Evolutionary conservation across 2,113 vertebrate species (phyloP).

Genomic region (Coryphaenoides rupestris): DNA sequence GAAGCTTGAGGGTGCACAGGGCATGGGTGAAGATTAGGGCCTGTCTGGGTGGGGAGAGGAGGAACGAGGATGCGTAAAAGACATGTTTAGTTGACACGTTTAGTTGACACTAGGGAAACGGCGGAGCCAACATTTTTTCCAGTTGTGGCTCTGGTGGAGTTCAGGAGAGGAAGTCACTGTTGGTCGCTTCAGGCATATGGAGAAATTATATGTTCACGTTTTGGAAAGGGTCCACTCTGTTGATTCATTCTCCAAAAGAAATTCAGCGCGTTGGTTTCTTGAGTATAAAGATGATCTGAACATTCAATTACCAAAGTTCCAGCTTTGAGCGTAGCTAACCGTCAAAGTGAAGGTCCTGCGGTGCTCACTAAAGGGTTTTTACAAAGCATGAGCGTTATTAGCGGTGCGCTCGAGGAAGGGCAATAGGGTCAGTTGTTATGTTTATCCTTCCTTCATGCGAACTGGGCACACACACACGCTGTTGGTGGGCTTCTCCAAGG

Average conservation of each 20-base stretch:
- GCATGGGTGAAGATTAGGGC: conserved; percentile 8
- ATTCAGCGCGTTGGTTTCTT: neutral
- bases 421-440: conserved; percentile 24
- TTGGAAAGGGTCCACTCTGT: too few relatives aligned
- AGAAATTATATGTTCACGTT: too few relatives aligned
- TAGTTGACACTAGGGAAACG: conserved; percentile 5
- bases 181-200: neutral
- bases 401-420: neutral
- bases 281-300: neutral
- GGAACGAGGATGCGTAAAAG: neutral
- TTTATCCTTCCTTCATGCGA: conserved; percentile 31
- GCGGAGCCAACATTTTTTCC: too few relatives aligned
- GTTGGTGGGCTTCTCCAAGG: conserved; percentile 33
- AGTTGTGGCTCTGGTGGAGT: conserved; percentile 19
- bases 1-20: conserved; percentile 15
- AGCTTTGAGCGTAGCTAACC: too few relatives aligned
- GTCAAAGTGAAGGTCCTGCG: too few relatives aligned
- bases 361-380: too few relatives aligned
- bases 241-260: too few relatives aligned
- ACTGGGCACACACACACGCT: neutral
- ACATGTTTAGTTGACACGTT: conserved; percentile 6
- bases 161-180: neutral
- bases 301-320: too few relatives aligned
- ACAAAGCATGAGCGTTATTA: too few relatives aligned
- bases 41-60: neutral